A percentile compares a stretch with the other conserved stretches of the same genome.
Conservation (phyloP, 2,113 vertebrate species). For the Peromyscus polionotus region DNA sequence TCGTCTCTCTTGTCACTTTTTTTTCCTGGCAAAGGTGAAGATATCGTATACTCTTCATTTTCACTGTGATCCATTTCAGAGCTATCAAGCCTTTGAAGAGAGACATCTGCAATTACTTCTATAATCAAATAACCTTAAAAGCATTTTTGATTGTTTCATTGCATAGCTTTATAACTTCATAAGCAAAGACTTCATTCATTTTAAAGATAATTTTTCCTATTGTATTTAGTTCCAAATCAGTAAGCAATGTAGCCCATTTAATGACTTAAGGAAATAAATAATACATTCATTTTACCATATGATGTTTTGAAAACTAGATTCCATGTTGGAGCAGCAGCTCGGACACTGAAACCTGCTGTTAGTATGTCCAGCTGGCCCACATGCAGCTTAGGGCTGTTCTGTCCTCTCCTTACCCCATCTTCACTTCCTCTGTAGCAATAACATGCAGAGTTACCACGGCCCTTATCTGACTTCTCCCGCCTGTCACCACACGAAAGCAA, state of each 20-base stretch:
- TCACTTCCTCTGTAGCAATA: background rate
- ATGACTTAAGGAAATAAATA: conserved; percentile 21
- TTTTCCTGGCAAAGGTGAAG: conserved; percentile 90
- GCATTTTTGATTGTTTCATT: conserved; percentile 22
- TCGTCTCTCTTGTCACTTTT: conserved; percentile 92
- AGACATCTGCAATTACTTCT: conserved; percentile 70
- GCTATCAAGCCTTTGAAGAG: conserved; percentile 91
- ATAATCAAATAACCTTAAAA: conserved; percentile 41
- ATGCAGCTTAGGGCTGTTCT: background rate
- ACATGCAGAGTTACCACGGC: background rate
- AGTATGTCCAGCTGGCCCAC: background rate
- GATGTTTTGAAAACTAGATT: conserved; percentile 45
- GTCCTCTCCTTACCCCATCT: background rate
- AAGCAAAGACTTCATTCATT: conserved; percentile 12
- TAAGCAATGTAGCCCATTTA: conserved; percentile 40
- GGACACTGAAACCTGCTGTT: background rate
- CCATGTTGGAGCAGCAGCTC: background rate
- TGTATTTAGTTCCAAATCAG: conserved; percentile 13
- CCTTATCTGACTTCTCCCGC: background rate
- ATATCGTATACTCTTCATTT: conserved; percentile 96
- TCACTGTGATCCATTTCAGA: conserved; percentile 98
- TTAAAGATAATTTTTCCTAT: background rate
- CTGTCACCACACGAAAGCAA: background rate
- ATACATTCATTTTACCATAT: background rate
- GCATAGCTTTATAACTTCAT: conserved; percentile 7